Base-by-base conservation (phyloP, 1,140 invertebrate species). In the Proales similis region DNA sequence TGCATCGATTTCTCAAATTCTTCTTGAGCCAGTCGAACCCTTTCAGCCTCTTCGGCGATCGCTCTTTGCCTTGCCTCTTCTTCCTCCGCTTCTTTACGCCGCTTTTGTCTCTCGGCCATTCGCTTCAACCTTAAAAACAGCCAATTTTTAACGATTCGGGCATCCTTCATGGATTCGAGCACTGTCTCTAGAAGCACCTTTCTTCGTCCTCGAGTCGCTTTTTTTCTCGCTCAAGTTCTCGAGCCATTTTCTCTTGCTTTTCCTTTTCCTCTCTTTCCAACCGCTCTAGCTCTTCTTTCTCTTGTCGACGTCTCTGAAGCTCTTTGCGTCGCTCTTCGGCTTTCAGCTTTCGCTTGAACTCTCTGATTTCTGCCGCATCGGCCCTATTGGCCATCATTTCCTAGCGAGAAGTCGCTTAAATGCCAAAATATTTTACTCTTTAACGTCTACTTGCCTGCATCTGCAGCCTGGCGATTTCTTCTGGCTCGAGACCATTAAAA, bases 81-180 rank as follows among this genome's bases (percentile, higher is more conserved):
- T 12, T 24, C 60, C 11, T 63, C 60, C 0, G 29, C 14, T 51
- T 63, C 60, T 63, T 63, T 63, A 14, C 60, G 45, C 12, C 20
- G 20, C 24, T 51, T 63, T 6, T 32, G 43, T 20, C 17, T 17
- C 20, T 63, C 60, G 2, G 48, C 48, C 4, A 22, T 14, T 6
- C 48, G 24, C 24, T 63, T 51, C 5, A 63, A 26, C 17, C 38
- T 43, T n/a, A n/a, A n/a, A n/a, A n/a, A n/a, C n/a, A n/a, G n/a
- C n/a, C n/a, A n/a, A n/a, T n/a, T n/a, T n/a, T n/a, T n/a, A n/a
- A n/a, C n/a, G n/a, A n/a, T n/a, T n/a, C n/a, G n/a, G n/a, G n/a
- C n/a, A n/a, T n/a, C n/a, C n/a, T n/a, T n/a, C n/a, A n/a, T n/a
- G n/a, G n/a, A n/a, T n/a, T n/a, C n/a, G n/a, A n/a, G n/a, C n/a